phyloP scores from a whole-genome alignment of 2,797 vertebrate genomes.

The Takifugu rubripes region DNA sequence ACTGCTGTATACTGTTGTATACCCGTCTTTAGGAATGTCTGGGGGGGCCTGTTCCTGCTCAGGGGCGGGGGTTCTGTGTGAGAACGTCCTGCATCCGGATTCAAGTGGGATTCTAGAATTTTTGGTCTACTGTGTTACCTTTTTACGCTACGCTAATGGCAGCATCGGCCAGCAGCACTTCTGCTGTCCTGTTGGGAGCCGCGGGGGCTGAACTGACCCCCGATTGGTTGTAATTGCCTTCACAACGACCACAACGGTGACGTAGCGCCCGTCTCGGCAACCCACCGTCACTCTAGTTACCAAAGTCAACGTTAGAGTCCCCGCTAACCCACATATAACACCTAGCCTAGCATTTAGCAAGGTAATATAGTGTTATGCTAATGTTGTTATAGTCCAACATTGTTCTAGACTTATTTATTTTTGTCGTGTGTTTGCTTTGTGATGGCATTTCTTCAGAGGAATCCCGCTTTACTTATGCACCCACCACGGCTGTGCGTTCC shows the following conservation, averaged over 20 bases:
- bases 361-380: conserved; percentile 42
- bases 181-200: no score
- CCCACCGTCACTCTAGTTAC: conserved; percentile 59
- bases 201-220: no score
- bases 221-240: conserved; percentile 29
- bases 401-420: conserved; percentile 70
- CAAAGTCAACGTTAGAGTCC: conserved; percentile 65
- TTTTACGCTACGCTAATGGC: no score
- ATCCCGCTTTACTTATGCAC: conserved; percentile 51
- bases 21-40: conserved; percentile 51
- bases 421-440: conserved; percentile 25
- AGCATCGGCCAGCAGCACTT: no score
- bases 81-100: conserved; percentile 43
- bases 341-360: conserved; percentile 66
- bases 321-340: conserved; percentile 55
- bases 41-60: conserved; percentile 22
- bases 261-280: conserved; percentile 19
- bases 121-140: conserved; percentile 5
- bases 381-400: conserved; percentile 52
- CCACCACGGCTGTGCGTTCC: conserved; percentile 33
- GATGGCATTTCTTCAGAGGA: conserved; percentile 40
- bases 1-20: conserved; percentile 83
- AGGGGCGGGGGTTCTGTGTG: conserved; percentile 51
- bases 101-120: conserved; percentile 12
- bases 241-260: neutral